A percentile compares a stretch with the other conserved stretches of the same genome.
phyloP scores from a whole-genome alignment of 2,113 vertebrate genomes.

The Entosphenus tridentatus region DNA sequence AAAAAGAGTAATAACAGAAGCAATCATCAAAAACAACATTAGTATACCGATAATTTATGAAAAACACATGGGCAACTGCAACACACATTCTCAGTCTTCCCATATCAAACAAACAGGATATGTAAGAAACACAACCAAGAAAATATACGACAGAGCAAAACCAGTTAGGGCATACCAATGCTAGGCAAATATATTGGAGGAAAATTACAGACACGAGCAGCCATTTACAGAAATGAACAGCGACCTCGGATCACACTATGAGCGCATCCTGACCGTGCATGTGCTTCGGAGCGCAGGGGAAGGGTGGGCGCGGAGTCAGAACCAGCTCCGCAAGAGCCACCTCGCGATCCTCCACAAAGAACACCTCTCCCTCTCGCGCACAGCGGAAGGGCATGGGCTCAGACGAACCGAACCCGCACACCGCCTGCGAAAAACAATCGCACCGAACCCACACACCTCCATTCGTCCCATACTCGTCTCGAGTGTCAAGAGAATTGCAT shows the following conservation, averaged over 20 bases:
- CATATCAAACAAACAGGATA: neutral
- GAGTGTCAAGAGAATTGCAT: neutral
- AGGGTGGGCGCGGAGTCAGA: slow-evolving; percentile 55
- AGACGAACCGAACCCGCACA: slow-evolving; percentile 51
- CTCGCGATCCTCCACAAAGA: slow-evolving; percentile 53
- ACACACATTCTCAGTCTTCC: neutral
- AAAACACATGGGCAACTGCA: neutral
- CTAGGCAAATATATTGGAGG: neutral
- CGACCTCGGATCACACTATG: neutral
- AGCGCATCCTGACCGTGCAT: slow-evolving; percentile 30
- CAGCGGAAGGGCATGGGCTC: slow-evolving; percentile 41
- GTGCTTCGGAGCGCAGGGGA: slow-evolving; percentile 52
- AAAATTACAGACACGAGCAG: neutral
- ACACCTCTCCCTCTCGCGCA: slow-evolving; percentile 49
- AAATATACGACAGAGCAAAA: neutral
- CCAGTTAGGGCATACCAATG: neutral
- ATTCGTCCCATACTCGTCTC: no score
- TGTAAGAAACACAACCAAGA: neutral
- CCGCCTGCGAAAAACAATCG: slow-evolving; percentile 19
- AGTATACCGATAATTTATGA: no score
- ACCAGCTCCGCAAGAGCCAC: slow-evolving; percentile 65
- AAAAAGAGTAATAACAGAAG: neutral
- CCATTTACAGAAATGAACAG: neutral
- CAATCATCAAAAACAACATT: no score
- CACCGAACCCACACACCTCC: neutral